phyloP scores from a whole-genome alignment of 2,888 invertebrate genomes.

The Meteorus cinctellus region DNA sequence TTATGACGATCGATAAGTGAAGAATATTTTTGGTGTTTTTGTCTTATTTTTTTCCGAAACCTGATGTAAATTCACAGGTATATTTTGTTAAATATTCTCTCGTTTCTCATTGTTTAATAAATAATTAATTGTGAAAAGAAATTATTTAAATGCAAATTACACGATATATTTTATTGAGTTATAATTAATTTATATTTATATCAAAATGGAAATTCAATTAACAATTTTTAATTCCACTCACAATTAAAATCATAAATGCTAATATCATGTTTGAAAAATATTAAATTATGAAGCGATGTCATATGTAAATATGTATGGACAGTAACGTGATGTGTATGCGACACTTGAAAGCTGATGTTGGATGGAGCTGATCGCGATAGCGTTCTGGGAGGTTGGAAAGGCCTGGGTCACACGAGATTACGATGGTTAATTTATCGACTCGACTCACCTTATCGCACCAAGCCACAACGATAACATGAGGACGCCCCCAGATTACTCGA shows the following conservation, averaged over 20 bases:
- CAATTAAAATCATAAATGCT: neutral
- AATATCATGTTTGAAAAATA: constrained; percentile 18
- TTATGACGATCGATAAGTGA: neutral
- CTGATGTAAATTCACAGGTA: neutral
- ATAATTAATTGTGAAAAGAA: too few species aligned
- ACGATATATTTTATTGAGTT: too few species aligned
- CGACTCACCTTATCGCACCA: constrained; percentile 61
- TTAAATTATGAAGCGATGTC: constrained; percentile 22
- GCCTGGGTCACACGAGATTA: constrained; percentile 72
- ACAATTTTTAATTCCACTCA: constrained; percentile 11
- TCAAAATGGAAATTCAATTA: too few species aligned
- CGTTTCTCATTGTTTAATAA: too few species aligned
- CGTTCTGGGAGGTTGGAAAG: constrained; percentile 58
- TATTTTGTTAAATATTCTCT: constrained; percentile 8
- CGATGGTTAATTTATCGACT: constrained; percentile 59
- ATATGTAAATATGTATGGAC: constrained; percentile 11
- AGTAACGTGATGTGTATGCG: constrained; percentile 20
- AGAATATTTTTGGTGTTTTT: neutral
- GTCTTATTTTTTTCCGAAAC: neutral
- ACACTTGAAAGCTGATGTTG: constrained; percentile 27
- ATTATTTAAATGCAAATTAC: too few species aligned
- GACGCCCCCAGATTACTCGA: constrained; percentile 73
- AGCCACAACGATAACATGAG: constrained; percentile 66
- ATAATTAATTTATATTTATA: too few species aligned
- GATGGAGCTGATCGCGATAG: constrained; percentile 39